phyloP scores from a whole-genome alignment of 1,140 invertebrate genomes.

The Calephelis virginiensis region DNA sequence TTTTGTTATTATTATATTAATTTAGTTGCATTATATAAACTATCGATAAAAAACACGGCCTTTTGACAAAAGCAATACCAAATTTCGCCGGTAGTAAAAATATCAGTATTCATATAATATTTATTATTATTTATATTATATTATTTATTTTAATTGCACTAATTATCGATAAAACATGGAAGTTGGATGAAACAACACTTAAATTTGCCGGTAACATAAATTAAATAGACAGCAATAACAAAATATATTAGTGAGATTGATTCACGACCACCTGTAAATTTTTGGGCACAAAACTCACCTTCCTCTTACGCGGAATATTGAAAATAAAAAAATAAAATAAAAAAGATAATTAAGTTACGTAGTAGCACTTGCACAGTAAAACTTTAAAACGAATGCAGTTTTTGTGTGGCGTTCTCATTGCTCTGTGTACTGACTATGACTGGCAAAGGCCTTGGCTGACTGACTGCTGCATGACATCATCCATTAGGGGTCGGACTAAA shows the following conservation, averaged over 20 bases:
- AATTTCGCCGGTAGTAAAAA: too few relatives aligned
- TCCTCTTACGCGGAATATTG: slow-evolving; percentile 70
- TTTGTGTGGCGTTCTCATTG: slow-evolving; percentile 62
- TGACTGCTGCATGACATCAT: slow-evolving; percentile 52
- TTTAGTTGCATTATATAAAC: too few relatives aligned
- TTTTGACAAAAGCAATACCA: not conserved
- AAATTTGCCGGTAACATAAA: too few relatives aligned
- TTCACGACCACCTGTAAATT: not conserved
- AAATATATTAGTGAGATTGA: not conserved
- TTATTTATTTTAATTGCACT: too few relatives aligned
- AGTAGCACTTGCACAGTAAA: slow-evolving; percentile 56
- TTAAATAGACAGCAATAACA: too few relatives aligned
- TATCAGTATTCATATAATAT: too few relatives aligned
- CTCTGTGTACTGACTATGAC: slow-evolving; percentile 52
- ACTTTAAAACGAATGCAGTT: slow-evolving; percentile 39
- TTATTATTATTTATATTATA: too few relatives aligned
- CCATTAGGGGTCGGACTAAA: slow-evolving; percentile 45
- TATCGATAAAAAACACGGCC: too few relatives aligned
- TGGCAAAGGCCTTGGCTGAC: slow-evolving; percentile 38
- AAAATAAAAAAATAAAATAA: slow-evolving; percentile 36
- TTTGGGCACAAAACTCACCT: slow-evolving; percentile 49
- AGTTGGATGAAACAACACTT: not conserved
- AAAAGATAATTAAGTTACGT: slow-evolving; percentile 46
- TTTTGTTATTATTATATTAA: too few relatives aligned
- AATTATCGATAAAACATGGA: too few relatives aligned